Evolutionary conservation across 2,113 vertebrate species (phyloP).

Genomic region (Megaceryle maxima): DNA sequence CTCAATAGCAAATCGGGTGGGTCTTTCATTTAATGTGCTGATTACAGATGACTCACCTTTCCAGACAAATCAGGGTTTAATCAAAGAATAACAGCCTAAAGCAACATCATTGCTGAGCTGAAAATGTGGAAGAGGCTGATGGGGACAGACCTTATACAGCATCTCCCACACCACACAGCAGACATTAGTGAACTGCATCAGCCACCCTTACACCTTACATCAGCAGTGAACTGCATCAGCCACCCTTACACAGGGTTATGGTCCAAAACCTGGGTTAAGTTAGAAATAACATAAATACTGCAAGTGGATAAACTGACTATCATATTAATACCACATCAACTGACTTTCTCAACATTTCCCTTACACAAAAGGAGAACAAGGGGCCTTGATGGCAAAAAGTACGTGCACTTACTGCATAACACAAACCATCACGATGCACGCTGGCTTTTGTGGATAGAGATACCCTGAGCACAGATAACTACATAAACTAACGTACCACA

Average conservation of each 20-base stretch:
- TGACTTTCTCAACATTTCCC: neutral
- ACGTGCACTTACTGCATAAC: no score
- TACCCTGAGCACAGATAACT: neutral
- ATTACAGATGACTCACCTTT: conserved; percentile 42
- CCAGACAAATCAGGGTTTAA: conserved; percentile 17
- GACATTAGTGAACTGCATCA: neutral
- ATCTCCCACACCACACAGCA: neutral
- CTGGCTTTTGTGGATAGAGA: neutral
- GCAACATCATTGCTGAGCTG: neutral
- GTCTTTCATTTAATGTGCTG: neutral
- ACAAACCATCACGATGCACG: rapidly evolving
- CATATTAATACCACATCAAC: neutral
- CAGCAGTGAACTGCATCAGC: neutral
- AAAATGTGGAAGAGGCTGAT: neutral
- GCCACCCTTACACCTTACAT: neutral
- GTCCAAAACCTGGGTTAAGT: neutral
- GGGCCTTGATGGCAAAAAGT: no score
- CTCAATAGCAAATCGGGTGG: neutral
- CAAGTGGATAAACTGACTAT: neutral
- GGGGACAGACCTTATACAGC: neutral
- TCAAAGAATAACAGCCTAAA: conserved; percentile 13
- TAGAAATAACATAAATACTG: neutral
- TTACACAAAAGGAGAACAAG: neutral
- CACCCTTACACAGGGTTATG: neutral
- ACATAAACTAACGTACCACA: neutral